Conservation (phyloP, 2,888 invertebrate species). For the Cantharis rufa region DNA sequence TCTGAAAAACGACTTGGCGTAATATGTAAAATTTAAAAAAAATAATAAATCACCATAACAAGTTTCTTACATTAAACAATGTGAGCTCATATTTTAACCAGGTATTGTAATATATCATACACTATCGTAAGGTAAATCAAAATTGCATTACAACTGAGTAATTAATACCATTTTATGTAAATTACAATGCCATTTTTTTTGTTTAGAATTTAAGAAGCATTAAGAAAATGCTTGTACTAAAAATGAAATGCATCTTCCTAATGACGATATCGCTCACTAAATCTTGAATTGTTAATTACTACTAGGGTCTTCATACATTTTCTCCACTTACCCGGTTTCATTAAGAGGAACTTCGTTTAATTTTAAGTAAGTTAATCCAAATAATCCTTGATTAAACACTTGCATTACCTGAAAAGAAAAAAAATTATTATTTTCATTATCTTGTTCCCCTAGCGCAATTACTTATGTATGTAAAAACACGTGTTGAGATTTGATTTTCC, state of each 20-base stretch:
- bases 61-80: not conserved
- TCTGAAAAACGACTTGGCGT: not conserved
- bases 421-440: not conserved
- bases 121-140: not conserved
- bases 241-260: not conserved
- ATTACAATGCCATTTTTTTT: not conserved
- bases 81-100: not conserved
- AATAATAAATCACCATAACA: not conserved
- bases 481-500: not conserved
- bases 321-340: not conserved
- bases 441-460: not conserved
- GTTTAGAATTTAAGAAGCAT: not conserved
- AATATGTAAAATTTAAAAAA: not conserved
- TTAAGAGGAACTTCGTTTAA: not conserved
- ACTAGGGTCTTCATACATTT: not conserved
- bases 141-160: not conserved
- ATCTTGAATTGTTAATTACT: not conserved
- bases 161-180: conserved; percentile 2
- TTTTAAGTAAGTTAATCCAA: not conserved
- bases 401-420: not conserved
- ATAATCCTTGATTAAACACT: conserved; percentile 1
- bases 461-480: not conserved
- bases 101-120: not conserved
- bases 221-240: not conserved
- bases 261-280: not conserved